Evolutionary conservation across 2,113 vertebrate genomes (phyloP).

Genomic region (Melanotaenia duboulayi): DNA sequence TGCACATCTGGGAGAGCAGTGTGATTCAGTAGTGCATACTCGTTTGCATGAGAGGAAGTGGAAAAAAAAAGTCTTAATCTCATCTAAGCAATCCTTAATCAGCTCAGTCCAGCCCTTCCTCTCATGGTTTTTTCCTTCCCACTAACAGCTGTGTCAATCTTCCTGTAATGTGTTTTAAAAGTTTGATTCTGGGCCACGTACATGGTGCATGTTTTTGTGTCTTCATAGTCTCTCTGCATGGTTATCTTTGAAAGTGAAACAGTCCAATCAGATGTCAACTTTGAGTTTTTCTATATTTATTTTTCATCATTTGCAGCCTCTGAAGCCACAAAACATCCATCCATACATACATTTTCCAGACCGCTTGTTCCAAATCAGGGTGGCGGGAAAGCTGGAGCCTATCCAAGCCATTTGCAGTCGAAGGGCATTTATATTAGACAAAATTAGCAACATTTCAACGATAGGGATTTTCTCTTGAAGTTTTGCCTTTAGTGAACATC

Average conservation of each 20-base stretch:
- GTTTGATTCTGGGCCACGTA: slow-evolving; percentile 1
- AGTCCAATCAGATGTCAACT: neutral
- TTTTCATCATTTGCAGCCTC: neutral
- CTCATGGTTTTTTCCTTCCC: slow-evolving; percentile 48
- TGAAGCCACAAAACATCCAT: too few species aligned
- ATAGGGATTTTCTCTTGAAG: too few species aligned
- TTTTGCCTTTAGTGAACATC: too few species aligned
- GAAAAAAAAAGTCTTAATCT: slow-evolving; percentile 49
- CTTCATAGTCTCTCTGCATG: neutral
- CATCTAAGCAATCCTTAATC: slow-evolving; percentile 70
- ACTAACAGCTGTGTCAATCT: slow-evolving; percentile 33
- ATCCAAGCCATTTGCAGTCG: too few species aligned
- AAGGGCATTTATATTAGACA: neutral
- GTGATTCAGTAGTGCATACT: neutral
- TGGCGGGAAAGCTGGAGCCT: too few species aligned
- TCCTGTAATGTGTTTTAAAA: slow-evolving; percentile 35
- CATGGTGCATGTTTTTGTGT: neutral
- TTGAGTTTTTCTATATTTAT: neutral
- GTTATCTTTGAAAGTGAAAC: neutral
- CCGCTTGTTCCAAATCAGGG: too few species aligned
- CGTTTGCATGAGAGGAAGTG: slow-evolving; percentile 19
- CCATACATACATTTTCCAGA: too few species aligned
- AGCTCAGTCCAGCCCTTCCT: slow-evolving; percentile 57
- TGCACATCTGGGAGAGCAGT: slow-evolving; percentile 8
- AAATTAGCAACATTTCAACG: neutral